Evolutionary conservation across 1,140 invertebrate species (phyloP).

Genomic region (Zaprionus tsacasi): DNA sequence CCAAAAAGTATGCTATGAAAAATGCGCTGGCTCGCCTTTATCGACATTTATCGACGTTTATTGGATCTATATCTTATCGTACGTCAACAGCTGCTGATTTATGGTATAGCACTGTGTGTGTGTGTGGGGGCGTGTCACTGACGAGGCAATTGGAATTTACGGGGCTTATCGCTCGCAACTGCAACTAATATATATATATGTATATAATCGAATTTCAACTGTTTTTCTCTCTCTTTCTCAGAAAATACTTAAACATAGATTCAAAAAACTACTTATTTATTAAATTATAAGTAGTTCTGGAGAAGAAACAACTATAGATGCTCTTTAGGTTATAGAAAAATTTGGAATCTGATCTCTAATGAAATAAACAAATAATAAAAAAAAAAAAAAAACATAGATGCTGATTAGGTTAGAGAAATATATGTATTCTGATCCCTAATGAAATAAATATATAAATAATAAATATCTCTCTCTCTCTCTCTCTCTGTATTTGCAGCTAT

Average conservation of each 20-base stretch:
- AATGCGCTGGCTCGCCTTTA: slow-evolving; percentile 7
- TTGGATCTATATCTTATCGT: slow-evolving; percentile 60
- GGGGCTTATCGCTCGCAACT: slow-evolving; percentile 40
- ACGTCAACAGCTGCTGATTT: slow-evolving; percentile 63
- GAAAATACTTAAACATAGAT: too few species aligned
- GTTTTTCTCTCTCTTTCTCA: neutral
- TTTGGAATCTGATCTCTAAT: too few species aligned
- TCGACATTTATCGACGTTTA: slow-evolving; percentile 13
- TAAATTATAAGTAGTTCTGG: too few species aligned
- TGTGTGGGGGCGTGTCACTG: slow-evolving; percentile 27
- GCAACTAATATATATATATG: slow-evolving; percentile 40
- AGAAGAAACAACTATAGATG: too few species aligned
- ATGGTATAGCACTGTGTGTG: neutral
- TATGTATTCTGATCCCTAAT: too few species aligned
- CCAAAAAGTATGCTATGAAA: slow-evolving; percentile 58
- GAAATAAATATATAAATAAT: too few species aligned
- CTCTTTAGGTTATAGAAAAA: too few species aligned
- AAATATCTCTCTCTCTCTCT: neutral
- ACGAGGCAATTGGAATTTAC: slow-evolving; percentile 34
- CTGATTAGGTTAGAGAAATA: too few species aligned
- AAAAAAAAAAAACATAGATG: too few species aligned
- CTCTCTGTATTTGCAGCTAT: slow-evolving; percentile 53
- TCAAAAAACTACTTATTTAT: too few species aligned
- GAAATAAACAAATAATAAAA: too few species aligned
- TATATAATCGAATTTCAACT: slow-evolving; percentile 26